These are phyloP conservation scores for Caenorhabditis briggsae DNA, from an alignment of 1,140 invertebrate species.

Conservation along the genomic window DNA sequence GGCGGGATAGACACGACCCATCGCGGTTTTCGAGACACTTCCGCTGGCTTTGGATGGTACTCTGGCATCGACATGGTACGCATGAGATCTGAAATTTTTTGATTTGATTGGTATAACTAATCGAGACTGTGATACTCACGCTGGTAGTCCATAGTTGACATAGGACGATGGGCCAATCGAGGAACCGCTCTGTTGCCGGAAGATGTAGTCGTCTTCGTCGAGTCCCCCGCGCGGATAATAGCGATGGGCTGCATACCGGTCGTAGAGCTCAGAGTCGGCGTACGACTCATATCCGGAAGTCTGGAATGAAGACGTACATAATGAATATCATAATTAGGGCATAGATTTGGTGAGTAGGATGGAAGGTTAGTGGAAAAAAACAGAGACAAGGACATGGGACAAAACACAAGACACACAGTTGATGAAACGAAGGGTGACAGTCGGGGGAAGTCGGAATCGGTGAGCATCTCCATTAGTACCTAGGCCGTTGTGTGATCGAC, in stretches of 20 bases:
- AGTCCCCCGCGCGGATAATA: constrained; percentile 34
- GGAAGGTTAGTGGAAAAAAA: not conserved
- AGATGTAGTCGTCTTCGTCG: constrained; percentile 36
- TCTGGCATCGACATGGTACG: constrained; percentile 49
- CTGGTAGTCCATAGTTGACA: constrained; percentile 35
- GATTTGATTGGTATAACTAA: not conserved
- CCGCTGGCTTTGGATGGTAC: constrained; percentile 23
- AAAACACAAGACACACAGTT: not conserved
- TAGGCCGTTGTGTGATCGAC: constrained; percentile 16
- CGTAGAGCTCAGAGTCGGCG: constrained; percentile 60
- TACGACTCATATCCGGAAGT: constrained; percentile 56
- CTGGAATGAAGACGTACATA: not conserved
- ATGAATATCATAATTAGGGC: not conserved
- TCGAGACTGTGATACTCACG: not conserved
- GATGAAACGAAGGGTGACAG: constrained; percentile 34
- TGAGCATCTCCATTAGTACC: constrained; percentile 21
- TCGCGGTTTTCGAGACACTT: constrained; percentile 37
- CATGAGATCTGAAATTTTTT: constrained; percentile 4
- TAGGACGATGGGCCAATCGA: constrained; percentile 25
- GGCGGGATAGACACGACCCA: constrained; percentile 29
- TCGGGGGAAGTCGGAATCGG: not conserved
- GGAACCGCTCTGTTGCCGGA: constrained; percentile 7
- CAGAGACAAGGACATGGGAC: not conserved
- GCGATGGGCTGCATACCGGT: constrained; percentile 60
- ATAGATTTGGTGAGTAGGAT: not conserved